A percentile compares a stretch with the other conserved stretches of the same genome.
Evolutionary conservation across 53 echinoderm and acorn worm species (phyloP).

Genomic region (Paracentrotus lividus): DNA sequence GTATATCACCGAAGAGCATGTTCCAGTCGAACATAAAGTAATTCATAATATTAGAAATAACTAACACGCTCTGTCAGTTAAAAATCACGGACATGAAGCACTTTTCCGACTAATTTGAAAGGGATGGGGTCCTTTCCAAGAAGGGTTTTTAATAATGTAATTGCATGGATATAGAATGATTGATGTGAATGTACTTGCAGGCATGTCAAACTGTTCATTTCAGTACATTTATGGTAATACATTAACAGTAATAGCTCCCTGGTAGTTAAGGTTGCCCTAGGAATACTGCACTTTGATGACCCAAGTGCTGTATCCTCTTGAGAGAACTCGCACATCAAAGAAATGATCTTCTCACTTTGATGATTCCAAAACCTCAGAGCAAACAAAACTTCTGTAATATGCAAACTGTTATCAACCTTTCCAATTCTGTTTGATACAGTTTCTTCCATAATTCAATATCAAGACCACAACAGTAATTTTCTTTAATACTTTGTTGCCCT

Average conservation of each 20-base stretch:
- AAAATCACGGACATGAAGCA: no score
- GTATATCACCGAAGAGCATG: no score
- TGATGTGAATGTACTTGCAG: background rate
- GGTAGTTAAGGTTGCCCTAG: background rate
- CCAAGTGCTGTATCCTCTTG: background rate
- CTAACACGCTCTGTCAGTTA: no score
- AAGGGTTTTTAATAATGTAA: slow-evolving; percentile 20
- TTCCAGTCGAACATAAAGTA: no score
- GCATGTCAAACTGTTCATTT: background rate
- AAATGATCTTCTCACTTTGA: no score
- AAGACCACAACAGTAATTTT: no score
- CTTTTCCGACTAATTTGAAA: background rate
- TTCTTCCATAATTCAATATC: no score
- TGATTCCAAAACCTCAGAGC: no score
- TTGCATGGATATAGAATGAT: background rate
- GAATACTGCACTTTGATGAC: background rate
- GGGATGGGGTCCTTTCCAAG: background rate
- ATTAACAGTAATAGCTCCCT: background rate
- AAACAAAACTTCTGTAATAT: no score
- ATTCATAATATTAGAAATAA: no score
- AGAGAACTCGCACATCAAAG: background rate
- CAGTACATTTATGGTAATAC: background rate
- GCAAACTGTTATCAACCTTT: no score
- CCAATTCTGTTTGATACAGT: no score
- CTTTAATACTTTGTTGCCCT: background rate